phyloP scores from a whole-genome alignment of 2,888 invertebrate species.

The Philaethria dido region DNA sequence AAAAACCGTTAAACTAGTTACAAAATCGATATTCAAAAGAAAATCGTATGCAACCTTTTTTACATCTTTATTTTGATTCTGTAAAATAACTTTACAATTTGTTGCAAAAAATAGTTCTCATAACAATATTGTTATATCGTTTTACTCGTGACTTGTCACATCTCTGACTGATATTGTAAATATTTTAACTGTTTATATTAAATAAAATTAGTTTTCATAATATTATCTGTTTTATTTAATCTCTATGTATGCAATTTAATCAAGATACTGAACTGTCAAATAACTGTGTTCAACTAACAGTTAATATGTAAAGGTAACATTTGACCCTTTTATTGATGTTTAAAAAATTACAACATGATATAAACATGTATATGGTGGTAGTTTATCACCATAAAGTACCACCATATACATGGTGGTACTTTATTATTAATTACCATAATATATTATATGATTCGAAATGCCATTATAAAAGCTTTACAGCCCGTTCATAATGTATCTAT shows the following conservation, averaged over 20 bases:
- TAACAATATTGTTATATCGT: slow-evolving; percentile 30
- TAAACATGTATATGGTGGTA: too few relatives aligned
- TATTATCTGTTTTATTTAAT: slow-evolving; percentile 26
- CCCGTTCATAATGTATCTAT: neutral
- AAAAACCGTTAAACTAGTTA: neutral
- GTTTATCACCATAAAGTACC: too few relatives aligned
- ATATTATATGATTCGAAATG: neutral
- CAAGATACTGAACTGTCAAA: neutral
- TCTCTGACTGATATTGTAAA: slow-evolving; percentile 81
- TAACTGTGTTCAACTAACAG: neutral
- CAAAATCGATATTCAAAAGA: slow-evolving; percentile 29
- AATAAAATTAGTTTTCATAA: slow-evolving; percentile 72
- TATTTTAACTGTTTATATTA: slow-evolving; percentile 72
- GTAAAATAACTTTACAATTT: slow-evolving; percentile 43
- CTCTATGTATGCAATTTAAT: slow-evolving; percentile 36
- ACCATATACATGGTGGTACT: too few relatives aligned
- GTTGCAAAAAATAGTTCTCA: slow-evolving; percentile 44
- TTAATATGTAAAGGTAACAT: neutral
- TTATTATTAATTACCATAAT: too few relatives aligned
- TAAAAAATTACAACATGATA: neutral
- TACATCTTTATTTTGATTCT: neutral
- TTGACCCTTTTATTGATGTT: neutral
- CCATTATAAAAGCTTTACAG: neutral
- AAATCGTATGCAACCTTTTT: neutral
- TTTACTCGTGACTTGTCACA: slow-evolving; percentile 49